These are phyloP conservation scores for Drosophila chauvacae DNA, from an alignment of 1,140 invertebrate species.

Conservation along the genomic window DNA sequence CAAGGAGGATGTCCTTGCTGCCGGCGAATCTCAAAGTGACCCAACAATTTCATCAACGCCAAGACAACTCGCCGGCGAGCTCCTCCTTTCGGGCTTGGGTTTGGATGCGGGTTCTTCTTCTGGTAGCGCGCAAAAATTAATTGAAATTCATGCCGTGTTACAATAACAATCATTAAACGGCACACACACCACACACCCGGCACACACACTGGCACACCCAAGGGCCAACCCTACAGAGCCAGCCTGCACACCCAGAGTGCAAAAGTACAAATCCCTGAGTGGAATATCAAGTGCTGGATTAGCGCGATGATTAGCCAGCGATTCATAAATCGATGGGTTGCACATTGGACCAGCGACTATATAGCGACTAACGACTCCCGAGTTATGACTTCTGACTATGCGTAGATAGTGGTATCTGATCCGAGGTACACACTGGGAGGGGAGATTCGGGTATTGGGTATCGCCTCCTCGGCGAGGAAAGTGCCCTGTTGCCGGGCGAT, in stretches of 20 bases:
- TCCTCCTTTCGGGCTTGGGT: conserved; percentile 2
- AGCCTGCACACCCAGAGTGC: conserved; percentile 74
- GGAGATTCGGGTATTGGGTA: background rate
- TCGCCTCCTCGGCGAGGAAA: background rate
- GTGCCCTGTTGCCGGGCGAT: conserved; percentile 42
- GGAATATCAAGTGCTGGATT: conserved; percentile 74
- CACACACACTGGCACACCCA: conserved; percentile 20
- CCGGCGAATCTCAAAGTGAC: conserved; percentile 81
- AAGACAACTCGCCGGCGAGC: conserved; percentile 44
- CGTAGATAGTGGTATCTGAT: conserved; percentile 7
- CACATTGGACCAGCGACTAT: conserved; percentile 27
- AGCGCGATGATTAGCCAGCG: conserved; percentile 62
- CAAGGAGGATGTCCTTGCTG: conserved; percentile 73
- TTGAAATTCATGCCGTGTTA: conserved; percentile 82
- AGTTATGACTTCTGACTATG: conserved; percentile 2
- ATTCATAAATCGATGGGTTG: conserved; percentile 69
- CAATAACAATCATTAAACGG: conserved; percentile 82
- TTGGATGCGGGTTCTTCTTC: conserved; percentile 37
- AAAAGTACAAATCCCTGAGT: conserved; percentile 84
- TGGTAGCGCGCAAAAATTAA: conserved; percentile 78
- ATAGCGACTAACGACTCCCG: conserved; percentile 2
- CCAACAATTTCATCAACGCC: conserved; percentile 82
- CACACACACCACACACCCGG: conserved; percentile 38
- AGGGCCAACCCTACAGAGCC: conserved; percentile 55
- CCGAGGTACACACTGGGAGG: background rate